These are phyloP conservation scores for Cygnus atratus DNA, from an alignment of 2,113 vertebrate genomes.

Conservation along the genomic window DNA sequence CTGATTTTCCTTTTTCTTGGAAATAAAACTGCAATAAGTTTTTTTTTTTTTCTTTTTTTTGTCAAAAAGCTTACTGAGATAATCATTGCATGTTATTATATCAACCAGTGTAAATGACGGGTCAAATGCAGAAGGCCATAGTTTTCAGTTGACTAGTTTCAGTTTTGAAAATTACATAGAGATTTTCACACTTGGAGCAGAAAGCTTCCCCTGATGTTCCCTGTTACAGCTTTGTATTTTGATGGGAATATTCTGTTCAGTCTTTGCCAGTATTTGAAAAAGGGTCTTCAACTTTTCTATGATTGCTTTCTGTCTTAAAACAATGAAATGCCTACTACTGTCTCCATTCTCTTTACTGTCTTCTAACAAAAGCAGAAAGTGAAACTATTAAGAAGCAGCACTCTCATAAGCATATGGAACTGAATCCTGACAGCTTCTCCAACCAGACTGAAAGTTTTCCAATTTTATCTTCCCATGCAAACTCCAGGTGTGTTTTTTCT, in stretches of 20 bases:
- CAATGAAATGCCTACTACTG: accelerated
- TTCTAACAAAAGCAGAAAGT: background rate
- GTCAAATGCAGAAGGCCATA: background rate
- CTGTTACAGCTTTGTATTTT: background rate
- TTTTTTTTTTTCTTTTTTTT: background rate
- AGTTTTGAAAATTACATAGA: background rate
- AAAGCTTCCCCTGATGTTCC: background rate
- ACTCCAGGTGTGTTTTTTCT: background rate
- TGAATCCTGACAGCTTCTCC: background rate
- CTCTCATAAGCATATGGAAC: background rate
- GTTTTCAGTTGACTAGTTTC: background rate
- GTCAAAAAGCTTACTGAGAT: background rate
- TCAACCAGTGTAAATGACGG: background rate
- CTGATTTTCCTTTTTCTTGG: background rate
- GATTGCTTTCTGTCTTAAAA: background rate
- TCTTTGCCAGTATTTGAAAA: background rate
- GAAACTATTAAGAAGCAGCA: background rate
- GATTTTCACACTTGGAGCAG: background rate
- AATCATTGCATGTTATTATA: background rate
- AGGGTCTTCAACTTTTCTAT: background rate
- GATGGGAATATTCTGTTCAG: background rate
- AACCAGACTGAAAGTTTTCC: background rate
- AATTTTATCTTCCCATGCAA: background rate
- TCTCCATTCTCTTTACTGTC: background rate
- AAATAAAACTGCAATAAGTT: background rate